Evolutionary conservation across 2,888 invertebrate genomes (phyloP).

Genomic region (Pyrochroa serraticornis): DNA sequence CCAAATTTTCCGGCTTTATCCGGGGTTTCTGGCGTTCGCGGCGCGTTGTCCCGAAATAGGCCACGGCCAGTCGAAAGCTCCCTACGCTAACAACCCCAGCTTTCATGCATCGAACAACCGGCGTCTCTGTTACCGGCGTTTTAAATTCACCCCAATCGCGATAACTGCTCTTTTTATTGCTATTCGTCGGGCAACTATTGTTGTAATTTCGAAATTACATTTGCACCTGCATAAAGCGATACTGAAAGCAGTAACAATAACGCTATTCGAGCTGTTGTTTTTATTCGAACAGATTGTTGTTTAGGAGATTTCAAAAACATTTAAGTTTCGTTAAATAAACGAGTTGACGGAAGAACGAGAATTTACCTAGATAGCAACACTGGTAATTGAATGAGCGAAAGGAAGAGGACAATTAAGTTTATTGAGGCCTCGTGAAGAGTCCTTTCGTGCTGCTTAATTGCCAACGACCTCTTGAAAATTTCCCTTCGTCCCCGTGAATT

Average conservation of each 20-base stretch:
- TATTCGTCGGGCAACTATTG: conserved; percentile 3
- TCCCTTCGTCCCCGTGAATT: too few relatives aligned
- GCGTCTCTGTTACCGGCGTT: conserved; percentile 7
- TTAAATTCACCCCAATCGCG: conserved; percentile 1
- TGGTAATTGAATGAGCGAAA: too few relatives aligned
- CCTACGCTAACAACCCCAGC: conserved; percentile 3
- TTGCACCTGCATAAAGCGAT: too few relatives aligned
- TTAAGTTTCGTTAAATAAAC: too few relatives aligned
- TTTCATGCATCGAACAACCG: background rate
- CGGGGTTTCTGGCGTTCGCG: background rate
- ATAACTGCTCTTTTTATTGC: background rate
- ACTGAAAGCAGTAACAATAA: too few relatives aligned
- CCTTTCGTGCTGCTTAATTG: background rate
- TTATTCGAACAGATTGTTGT: too few relatives aligned
- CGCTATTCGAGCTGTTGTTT: too few relatives aligned
- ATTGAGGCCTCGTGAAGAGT: background rate
- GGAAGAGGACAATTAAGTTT: background rate
- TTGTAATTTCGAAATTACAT: background rate
- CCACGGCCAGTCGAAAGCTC: conserved; percentile 9
- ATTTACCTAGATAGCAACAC: too few relatives aligned
- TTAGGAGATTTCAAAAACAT: too few relatives aligned
- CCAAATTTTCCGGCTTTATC: conserved; percentile 19
- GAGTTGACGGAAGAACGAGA: too few relatives aligned
- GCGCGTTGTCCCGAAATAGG: conserved; percentile 11
- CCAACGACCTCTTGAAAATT: too few relatives aligned